A percentile compares a stretch with the other conserved stretches of the same genome.
phyloP scores from a whole-genome alignment of 2,797 vertebrate species.

The Fratercula arctica region DNA sequence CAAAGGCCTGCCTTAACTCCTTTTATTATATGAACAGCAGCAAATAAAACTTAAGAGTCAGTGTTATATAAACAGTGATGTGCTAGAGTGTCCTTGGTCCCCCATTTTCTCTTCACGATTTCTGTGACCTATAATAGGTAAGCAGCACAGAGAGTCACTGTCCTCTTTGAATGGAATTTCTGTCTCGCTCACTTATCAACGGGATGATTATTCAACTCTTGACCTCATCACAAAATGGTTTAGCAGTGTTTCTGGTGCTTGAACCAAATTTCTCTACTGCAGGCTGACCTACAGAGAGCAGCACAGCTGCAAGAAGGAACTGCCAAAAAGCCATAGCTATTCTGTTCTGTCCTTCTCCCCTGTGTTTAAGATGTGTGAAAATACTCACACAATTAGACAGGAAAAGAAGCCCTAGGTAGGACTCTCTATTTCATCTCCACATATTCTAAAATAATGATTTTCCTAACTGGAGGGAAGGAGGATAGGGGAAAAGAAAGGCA shows the following conservation, averaged over 20 bases:
- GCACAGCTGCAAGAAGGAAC: conserved; percentile 49
- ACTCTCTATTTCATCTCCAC: conserved; percentile 44
- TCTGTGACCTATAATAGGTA: conserved; percentile 54
- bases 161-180: conserved; percentile 55
- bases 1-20: neutral
- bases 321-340: conserved; percentile 49
- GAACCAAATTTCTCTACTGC: conserved; percentile 35
- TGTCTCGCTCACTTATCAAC: conserved; percentile 20
- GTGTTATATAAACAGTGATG: conserved; percentile 33
- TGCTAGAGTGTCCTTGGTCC: neutral
- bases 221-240: conserved; percentile 58
- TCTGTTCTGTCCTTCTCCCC: conserved; percentile 45
- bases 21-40: conserved; percentile 13
- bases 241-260: conserved; percentile 28
- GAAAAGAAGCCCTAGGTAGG: conserved; percentile 39
- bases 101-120: neutral
- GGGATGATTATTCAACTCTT: conserved; percentile 54
- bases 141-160: conserved; percentile 37
- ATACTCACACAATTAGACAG: conserved; percentile 46
- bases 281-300: conserved; percentile 43
- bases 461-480: conserved; percentile 40
- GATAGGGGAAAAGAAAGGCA: conserved; percentile 13
- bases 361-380: conserved; percentile 49
- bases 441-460: conserved; percentile 61
- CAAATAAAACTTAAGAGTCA: conserved; percentile 42